Evolutionary conservation across 2,797 vertebrate species (phyloP).

Genomic region (Sitta carolinensis): DNA sequence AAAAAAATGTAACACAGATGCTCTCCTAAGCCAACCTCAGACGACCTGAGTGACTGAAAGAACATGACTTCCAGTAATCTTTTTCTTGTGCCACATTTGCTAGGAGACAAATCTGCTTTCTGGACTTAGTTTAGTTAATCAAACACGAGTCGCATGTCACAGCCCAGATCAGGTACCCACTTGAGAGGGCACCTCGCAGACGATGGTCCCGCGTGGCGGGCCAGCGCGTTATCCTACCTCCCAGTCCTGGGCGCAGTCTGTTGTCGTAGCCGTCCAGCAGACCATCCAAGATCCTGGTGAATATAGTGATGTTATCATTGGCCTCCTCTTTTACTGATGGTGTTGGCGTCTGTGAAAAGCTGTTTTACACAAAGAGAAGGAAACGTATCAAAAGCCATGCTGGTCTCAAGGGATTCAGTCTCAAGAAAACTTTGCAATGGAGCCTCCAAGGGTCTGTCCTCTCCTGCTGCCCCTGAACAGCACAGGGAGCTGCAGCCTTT

Average conservation of each 20-base stretch:
- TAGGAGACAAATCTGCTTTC: neutral
- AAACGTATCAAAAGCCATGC: neutral
- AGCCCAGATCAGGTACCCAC: neutral
- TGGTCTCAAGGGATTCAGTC: neutral
- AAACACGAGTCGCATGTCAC: neutral
- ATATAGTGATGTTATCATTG: constrained; percentile 95
- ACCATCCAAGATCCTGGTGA: constrained; percentile 92
- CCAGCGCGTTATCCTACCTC: constrained; percentile 73
- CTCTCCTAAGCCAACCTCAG: neutral
- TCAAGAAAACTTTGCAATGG: neutral
- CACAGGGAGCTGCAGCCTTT: neutral
- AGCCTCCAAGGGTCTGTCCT: neutral
- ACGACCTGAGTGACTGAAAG: neutral
- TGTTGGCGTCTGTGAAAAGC: constrained; percentile 87
- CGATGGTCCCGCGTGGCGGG: fast-evolving
- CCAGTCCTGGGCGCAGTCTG: constrained; percentile 89
- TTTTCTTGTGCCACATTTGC: neutral
- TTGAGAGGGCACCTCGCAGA: fast-evolving
- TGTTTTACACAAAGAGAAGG: constrained; percentile 32
- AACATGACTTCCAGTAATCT: neutral
- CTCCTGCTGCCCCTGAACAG: neutral
- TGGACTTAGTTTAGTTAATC: neutral
- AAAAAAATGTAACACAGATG: neutral
- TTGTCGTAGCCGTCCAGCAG: constrained; percentile 94
- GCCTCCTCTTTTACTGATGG: constrained; percentile 85